These are phyloP conservation scores for Thyatira batis DNA, from an alignment of 2,888 invertebrate species.

Conservation along the genomic window DNA sequence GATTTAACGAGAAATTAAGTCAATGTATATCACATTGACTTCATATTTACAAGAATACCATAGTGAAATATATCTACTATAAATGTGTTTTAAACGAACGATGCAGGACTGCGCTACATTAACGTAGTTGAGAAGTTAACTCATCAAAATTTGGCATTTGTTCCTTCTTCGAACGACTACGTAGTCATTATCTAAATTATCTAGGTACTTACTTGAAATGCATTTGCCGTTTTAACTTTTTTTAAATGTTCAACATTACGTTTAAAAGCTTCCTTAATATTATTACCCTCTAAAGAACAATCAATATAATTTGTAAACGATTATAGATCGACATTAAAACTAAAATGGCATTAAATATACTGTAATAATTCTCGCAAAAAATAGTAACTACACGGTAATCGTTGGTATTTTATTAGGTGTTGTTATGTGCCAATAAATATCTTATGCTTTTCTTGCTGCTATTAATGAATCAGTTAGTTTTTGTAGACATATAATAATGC, in stretches of 20 bases:
- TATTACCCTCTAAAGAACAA: slow-evolving; percentile 6
- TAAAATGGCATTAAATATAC: slow-evolving; percentile 20
- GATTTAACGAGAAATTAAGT: too few relatives aligned
- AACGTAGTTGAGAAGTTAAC: too few relatives aligned
- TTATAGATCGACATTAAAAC: slow-evolving; percentile 20
- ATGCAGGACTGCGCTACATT: too few relatives aligned
- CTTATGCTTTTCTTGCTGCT: background rate
- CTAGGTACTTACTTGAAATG: too few relatives aligned
- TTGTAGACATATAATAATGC: background rate
- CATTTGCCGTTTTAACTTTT: too few relatives aligned
- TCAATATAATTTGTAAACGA: slow-evolving; percentile 24
- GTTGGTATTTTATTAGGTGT: slow-evolving; percentile 29
- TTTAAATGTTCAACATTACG: background rate
- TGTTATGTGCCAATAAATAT: slow-evolving; percentile 23
- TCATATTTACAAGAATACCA: too few relatives aligned
- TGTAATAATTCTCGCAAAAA: slow-evolving; percentile 21
- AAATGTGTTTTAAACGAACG: too few relatives aligned
- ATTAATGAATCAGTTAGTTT: background rate
- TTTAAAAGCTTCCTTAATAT: background rate
- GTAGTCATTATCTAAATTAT: too few relatives aligned
- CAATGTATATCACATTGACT: too few relatives aligned
- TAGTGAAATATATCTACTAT: too few relatives aligned
- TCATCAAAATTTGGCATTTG: too few relatives aligned
- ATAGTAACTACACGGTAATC: slow-evolving; percentile 15
- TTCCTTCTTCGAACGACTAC: too few relatives aligned